Conservation (phyloP, 2,888 invertebrate species). For the Iselma pallidipennis region DNA sequence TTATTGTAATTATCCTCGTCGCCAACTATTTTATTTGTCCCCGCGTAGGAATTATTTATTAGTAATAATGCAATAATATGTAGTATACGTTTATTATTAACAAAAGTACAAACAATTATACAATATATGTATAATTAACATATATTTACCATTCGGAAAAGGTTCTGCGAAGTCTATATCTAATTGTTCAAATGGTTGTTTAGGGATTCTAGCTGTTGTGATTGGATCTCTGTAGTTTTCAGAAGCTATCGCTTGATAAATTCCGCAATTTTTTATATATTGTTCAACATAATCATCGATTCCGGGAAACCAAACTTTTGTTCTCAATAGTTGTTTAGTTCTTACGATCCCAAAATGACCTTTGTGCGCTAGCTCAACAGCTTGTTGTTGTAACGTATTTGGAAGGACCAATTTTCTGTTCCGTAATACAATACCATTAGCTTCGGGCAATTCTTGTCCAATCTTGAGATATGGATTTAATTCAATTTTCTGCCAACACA, state of each 20-base stretch:
- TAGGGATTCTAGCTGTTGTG: neutral
- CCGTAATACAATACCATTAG: conserved; percentile 13
- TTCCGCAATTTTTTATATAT: neutral
- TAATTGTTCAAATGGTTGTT: neutral
- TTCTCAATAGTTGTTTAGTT: conserved; percentile 23
- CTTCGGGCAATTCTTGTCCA: conserved; percentile 9
- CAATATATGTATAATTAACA: no score
- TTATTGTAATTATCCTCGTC: no score
- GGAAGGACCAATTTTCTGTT: conserved; percentile 11
- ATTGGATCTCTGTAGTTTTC: neutral
- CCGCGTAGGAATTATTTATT: no score
- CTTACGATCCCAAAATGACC: conserved; percentile 23
- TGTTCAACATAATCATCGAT: conserved; percentile 7
- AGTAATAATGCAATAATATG: no score
- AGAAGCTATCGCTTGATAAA: neutral
- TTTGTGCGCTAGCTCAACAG: conserved; percentile 23
- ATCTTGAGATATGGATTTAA: conserved; percentile 11
- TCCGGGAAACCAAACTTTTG: conserved; percentile 28
- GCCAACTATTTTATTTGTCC: no score
- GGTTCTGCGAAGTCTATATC: no score
- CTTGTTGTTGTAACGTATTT: conserved; percentile 1
- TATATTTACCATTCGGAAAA: neutral
- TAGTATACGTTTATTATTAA: no score
- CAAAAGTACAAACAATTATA: no score
- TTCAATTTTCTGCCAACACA: neutral